Evolutionary conservation across 2,113 vertebrate genomes (phyloP).

Genomic region (Ornithorhynchus anatinus): DNA sequence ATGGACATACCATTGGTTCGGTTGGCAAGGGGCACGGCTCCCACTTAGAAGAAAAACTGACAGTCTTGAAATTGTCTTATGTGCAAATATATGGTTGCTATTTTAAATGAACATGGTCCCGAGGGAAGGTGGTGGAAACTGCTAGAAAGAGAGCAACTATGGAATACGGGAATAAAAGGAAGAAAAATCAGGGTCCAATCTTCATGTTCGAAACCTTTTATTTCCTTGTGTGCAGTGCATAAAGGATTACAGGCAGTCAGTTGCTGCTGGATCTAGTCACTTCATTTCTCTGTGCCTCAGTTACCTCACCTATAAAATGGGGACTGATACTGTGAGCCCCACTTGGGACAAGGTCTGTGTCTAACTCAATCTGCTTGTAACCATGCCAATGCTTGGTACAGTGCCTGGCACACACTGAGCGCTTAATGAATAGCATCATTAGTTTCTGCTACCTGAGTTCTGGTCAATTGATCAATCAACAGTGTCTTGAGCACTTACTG

Average conservation of each 20-base stretch:
- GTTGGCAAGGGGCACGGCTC: neutral
- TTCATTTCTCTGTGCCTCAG: no score
- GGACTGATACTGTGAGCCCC: no score
- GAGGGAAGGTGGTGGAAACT: constrained; percentile 31
- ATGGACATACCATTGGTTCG: constrained; percentile 16
- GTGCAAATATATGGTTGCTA: constrained; percentile 11
- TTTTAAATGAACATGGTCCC: constrained; percentile 14
- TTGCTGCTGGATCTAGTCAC: no score
- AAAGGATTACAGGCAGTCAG: constrained; percentile 57
- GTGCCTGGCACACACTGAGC: no score
- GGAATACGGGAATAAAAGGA: constrained; percentile 22
- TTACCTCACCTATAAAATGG: no score
- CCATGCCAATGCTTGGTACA: neutral
- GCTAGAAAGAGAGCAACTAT: constrained; percentile 38
- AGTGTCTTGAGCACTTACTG: no score
- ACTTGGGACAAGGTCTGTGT: neutral
- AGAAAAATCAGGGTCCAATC: constrained; percentile 44
- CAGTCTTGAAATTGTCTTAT: constrained; percentile 28
- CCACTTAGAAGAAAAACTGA: neutral
- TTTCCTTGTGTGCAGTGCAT: constrained; percentile 26
- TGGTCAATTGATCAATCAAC: no score
- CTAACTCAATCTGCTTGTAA: neutral
- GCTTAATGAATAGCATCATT: no score
- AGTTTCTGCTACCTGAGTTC: no score
- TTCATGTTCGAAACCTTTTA: constrained; percentile 45